Evolutionary conservation across 2,113 vertebrate genomes (phyloP).

Genomic region (Psittacus erithacus): DNA sequence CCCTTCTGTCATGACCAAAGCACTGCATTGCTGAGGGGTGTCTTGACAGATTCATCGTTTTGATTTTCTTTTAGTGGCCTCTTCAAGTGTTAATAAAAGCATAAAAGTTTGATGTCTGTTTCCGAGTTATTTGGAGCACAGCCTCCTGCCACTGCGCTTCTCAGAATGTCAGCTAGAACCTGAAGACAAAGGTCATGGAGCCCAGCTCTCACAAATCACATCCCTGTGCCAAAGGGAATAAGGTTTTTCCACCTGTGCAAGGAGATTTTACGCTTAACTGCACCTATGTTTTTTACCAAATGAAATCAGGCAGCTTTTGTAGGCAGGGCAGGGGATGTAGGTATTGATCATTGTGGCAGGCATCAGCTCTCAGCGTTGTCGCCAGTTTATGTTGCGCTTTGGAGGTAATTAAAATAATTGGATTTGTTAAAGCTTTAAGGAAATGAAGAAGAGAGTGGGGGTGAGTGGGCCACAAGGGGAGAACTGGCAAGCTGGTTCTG

Average conservation of each 20-base stretch:
- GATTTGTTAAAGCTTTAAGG: not conserved
- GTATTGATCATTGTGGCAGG: slow-evolving; percentile 34
- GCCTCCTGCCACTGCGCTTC: not conserved
- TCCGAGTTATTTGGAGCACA: slow-evolving; percentile 44
- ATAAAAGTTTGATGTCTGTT: slow-evolving; percentile 59
- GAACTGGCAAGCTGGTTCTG: not conserved
- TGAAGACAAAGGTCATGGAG: slow-evolving; percentile 49
- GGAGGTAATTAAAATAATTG: not conserved
- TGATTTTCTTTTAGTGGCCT: slow-evolving; percentile 67
- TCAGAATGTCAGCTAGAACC: slow-evolving; percentile 53
- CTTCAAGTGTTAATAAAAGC: slow-evolving; percentile 67
- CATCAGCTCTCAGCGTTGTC: slow-evolving; percentile 10
- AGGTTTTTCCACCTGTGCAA: slow-evolving; percentile 44
- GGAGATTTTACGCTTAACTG: slow-evolving; percentile 37
- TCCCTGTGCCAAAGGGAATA: slow-evolving; percentile 7
- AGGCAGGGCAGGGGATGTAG: not conserved
- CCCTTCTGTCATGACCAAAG: not conserved
- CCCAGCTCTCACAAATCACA: slow-evolving; percentile 31
- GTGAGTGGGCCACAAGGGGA: not conserved
- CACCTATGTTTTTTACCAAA: slow-evolving; percentile 29
- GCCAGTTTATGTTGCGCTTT: not conserved
- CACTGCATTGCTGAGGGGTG: not conserved
- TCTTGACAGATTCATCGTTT: slow-evolving; percentile 68
- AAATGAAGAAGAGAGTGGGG: not conserved
- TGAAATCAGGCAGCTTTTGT: slow-evolving; percentile 18